Evolutionary conservation across 1,140 invertebrate genomes (phyloP), one percentile per base, ranked within the genome.

Genomic region (Ceratosolen fusciceps): DNA sequence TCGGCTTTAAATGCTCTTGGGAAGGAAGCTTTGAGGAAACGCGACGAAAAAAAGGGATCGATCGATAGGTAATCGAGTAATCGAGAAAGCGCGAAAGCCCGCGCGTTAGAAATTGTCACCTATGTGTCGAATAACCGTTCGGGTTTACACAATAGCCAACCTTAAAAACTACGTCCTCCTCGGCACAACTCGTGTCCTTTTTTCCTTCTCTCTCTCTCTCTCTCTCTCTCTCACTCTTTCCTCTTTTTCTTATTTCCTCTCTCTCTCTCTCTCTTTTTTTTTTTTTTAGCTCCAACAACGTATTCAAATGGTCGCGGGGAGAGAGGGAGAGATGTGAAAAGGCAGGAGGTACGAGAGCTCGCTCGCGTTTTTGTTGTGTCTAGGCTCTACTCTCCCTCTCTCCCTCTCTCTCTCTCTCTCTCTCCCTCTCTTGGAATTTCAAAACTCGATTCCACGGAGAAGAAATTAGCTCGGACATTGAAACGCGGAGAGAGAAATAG

Each of bases 401-500:
- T 70, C 24, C 24, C 26, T 73, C 31, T 79, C 85, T 56, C 29
- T 68, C 74, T 56, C 54, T 52, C 67, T 43, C 52, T 72, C 75
- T 43, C 70, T 31, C n/a, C 58, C 37, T 60, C 37, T 80, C 86
- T 89, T 86, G n/a, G 83, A 85, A 87, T 90, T 90, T 89, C 88
- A 84, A 86, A 87, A 86, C 87, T 83, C 84, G 84, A 87, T 88
- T 88, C 85, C 84, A 82, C 68, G 75, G 70, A 74, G 70, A n/a
- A n/a, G n/a, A 85, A 88, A 90, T 90, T 90, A 88, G 88, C 88
- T 85, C 43, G 77, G 82, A 86, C 83, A 86, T 86, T 86, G 77
- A 81, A 82, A 79, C 78, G 81, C 72, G 77, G 49, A 21, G 37
- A 60, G 71, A 52, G 49, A 67, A 77, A 58, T 19, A 39, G 71